A percentile compares a stretch with the other conserved stretches of the same genome.
phyloP scores from a whole-genome alignment of 2,888 invertebrate species.

The Venustoraphidia nigricollis region DNA sequence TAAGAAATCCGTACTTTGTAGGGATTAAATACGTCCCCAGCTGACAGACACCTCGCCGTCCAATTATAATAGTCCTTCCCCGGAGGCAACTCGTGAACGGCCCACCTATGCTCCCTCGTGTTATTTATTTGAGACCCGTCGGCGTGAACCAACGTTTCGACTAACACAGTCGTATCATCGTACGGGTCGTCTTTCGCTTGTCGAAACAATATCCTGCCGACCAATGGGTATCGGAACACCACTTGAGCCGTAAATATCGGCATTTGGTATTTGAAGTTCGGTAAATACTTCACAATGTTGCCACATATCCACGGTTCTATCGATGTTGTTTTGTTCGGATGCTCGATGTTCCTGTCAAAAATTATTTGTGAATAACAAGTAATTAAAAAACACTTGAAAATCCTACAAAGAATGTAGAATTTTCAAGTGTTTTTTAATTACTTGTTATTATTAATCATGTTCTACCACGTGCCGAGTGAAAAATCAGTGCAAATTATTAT shows the following conservation, averaged over 20 bases:
- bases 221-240: constrained; percentile 72
- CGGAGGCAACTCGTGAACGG: constrained; percentile 61
- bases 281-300: constrained; percentile 44
- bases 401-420: no score
- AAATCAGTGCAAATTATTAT: no score
- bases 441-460: no score
- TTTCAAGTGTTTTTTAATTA: no score
- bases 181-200: constrained; percentile 67
- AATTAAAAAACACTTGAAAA: no score
- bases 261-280: constrained; percentile 49
- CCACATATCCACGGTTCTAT: constrained; percentile 46
- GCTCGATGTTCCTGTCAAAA: constrained; percentile 30
- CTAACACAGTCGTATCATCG: constrained; percentile 70
- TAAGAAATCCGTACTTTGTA: constrained; percentile 34
- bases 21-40: constrained; percentile 66
- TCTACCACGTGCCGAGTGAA: no score
- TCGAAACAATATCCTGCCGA: constrained; percentile 67
- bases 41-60: constrained; percentile 69
- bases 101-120: constrained; percentile 66
- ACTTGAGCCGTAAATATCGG: constrained; percentile 66
- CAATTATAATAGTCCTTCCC: constrained; percentile 84
- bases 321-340: constrained; percentile 25
- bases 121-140: constrained; percentile 69
- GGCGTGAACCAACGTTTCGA: constrained; percentile 74
- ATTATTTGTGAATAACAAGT: no score